Base-by-base conservation (phyloP, 1,140 invertebrate species). In the Lysiphlebus fabarum region DNA sequence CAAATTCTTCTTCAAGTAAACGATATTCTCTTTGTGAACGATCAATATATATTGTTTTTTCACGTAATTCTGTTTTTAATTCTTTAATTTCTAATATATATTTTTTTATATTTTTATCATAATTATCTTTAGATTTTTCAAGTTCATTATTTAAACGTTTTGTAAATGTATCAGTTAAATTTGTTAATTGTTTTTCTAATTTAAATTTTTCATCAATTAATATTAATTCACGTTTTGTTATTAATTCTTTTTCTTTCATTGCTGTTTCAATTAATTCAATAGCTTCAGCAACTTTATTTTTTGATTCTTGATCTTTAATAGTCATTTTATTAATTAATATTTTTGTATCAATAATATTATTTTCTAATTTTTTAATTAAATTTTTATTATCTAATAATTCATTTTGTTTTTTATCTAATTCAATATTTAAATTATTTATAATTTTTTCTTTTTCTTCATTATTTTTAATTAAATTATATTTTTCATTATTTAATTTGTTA, bases 261-360 rank as follows among this genome's bases (percentile, higher is more conserved):
- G 80, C 79, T 6, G 74, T 66, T 62, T 85, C 83, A 41, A 81
- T 77, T 0, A 84, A 60, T 14, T 70, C 68, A 14, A 85, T 65
- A 6, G 83, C 79, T 64, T 85, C 83, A 0, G 70, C 68, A 51
- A 81, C 73, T 63, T 81, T 78, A 36, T 36, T 58, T 54, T 74
- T 71, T 1, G 72, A 68, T 63, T 76, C 74, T 26, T 67, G 60
- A 42, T 77, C 69, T 38, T 73, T 76, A 5, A 62, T 63, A 6
- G 68, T 37, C 36, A 74, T 9, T 56, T 45, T 64, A 6, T 62
- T 49, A 10, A 62, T 59, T 33, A 67, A 58, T 56, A 36, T 66
- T 49, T 67, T 69, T 3, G 62, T 56, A 14, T 77, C 66, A 6
- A 61, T 66, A 4, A 81, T 60, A 59, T 70, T 70, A 38, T 62